Evolutionary conservation across 2,797 vertebrate genomes (phyloP), one percentile per base, ranked within the genome.

Genomic region (Linurgus olivaceus): DNA sequence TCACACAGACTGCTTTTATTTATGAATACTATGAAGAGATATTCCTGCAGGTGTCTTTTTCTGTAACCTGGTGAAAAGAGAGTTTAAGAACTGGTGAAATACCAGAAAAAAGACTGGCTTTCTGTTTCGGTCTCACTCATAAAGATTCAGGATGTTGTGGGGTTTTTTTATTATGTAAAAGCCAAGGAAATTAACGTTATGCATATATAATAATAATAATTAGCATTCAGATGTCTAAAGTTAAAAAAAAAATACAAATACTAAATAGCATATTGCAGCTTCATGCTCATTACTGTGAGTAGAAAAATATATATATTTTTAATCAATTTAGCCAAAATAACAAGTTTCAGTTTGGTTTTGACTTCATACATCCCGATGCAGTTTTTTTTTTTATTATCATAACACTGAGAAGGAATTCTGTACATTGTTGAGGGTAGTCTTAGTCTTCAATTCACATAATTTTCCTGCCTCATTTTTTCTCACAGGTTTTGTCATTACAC

Each of bases 361-460:
- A 15, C 17, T 82, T 83, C 77, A 6, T 23, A 15, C 19, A 55
- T 50, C 23, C 48, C 0, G 0, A 13, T 38, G 11, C 17, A 57
- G 13, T 3, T 2, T 6, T 79, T 87, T 66, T 52, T 79, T 87
- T 66, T 52, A 67, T 79, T 71, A 8, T 23, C 14, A 6, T 63
- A 83, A 54, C 23, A 62, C 13, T 44, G 45, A 28, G 17, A 77
- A 90, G 8, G 15, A 90, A 33, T 54, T 24, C 31, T 88, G 25
- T 21, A 51, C 71, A 23, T 11, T 38, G 38, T 7, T 71, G 31
- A 51, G 25, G 17, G 63, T 50, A 71, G 24, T 68, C 42, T 57
- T 51, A 42, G 28, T 28, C 44, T 92, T 93, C 82, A 81, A 76
- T 88, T 94, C 33, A 73, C 7, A 2, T 66, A 51, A 66, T 72